Evolutionary conservation across 2,113 vertebrate genomes (phyloP), one percentile per base, ranked within the genome.

Genomic region (Alosa alosa): DNA sequence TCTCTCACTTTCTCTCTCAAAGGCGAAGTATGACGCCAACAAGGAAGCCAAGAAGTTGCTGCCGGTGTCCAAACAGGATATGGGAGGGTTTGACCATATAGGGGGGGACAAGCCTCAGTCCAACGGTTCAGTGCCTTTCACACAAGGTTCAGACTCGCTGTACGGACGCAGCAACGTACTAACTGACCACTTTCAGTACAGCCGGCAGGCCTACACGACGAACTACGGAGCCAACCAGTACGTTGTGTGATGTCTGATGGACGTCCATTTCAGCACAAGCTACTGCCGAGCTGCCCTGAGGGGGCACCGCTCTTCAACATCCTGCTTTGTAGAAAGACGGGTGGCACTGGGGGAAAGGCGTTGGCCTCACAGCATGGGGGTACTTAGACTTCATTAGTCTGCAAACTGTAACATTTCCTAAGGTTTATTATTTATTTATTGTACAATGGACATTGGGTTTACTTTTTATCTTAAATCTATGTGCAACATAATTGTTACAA

Each of bases 171-270:
- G 91, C 94, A 96, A 88, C 0, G 86, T 96, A 84, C 91, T 98
- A 13, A 96, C 95, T 20, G 98, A 98, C 82, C 97, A 98, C 88
- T 97, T 97, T 90, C 97, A 98, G 93, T 97, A 98, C 83, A 93
- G 87, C 89, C 93, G 97, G 46, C 97, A 97, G 89, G 88, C 88
- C 92, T 95, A 97, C 83, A 96, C 96, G 0, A 39, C 92, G 13
- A 81, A 95, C 47, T 94, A 96, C 89, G 90, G 84, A 87, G 84
- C 96, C 75, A 95, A 95, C 13, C 96, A 98, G 36, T 99, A 97
- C 22, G 97, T 99, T 36, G 95, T 99, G 85, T 99, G 41, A 96
- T 93, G 52, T 17, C 41, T 39, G 72, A 15, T 18, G 72, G 72
- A 78, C 39, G 72, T 57, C 36, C 15, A 25, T 52, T 15, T 72